These are phyloP conservation scores for Eutrigla gurnardus DNA, from an alignment of 2,797 vertebrate species.

Conservation along the genomic window DNA sequence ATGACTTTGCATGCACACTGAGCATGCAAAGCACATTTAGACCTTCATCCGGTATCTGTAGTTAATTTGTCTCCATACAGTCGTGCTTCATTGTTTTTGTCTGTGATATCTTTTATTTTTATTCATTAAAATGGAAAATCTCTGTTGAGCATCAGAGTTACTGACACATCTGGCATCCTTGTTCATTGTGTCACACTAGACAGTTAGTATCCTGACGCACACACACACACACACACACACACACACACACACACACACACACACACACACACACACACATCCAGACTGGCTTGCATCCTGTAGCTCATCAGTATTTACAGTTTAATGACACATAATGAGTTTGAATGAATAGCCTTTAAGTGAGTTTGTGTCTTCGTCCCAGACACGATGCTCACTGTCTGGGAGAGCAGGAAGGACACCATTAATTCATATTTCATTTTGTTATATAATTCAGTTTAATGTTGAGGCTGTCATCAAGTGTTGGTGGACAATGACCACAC, in stretches of 20 bases:
- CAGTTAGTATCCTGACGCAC: conserved; percentile 11
- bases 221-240: not conserved
- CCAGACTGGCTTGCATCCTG: not conserved
- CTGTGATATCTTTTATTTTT: conserved; percentile 1
- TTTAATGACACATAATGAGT: conserved; percentile 34
- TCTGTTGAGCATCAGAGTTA: conserved; percentile 23
- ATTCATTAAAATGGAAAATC: conserved; percentile 30
- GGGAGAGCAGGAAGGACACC: conserved; percentile 45
- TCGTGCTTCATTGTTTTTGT: not conserved
- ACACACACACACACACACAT: conserved; percentile 4
- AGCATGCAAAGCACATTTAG: not conserved
- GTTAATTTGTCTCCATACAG: conserved; percentile 1
- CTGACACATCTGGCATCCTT: conserved; percentile 16
- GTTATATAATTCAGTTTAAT: conserved; percentile 35
- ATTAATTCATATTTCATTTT: conserved; percentile 60
- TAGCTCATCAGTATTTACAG: conserved; percentile 19
- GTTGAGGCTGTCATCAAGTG: not conserved
- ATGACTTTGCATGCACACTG: not conserved
- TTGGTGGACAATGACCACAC: not conserved
- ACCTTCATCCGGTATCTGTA: not conserved
- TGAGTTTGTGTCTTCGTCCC: conserved; percentile 40
- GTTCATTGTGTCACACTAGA: conserved; percentile 23
- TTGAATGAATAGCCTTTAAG: conserved; percentile 61
- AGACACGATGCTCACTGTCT: conserved; percentile 15
- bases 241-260: not conserved